These are phyloP conservation scores for Microvelia longipes DNA, from an alignment of 1,140 invertebrate species.

Conservation along the genomic window DNA sequence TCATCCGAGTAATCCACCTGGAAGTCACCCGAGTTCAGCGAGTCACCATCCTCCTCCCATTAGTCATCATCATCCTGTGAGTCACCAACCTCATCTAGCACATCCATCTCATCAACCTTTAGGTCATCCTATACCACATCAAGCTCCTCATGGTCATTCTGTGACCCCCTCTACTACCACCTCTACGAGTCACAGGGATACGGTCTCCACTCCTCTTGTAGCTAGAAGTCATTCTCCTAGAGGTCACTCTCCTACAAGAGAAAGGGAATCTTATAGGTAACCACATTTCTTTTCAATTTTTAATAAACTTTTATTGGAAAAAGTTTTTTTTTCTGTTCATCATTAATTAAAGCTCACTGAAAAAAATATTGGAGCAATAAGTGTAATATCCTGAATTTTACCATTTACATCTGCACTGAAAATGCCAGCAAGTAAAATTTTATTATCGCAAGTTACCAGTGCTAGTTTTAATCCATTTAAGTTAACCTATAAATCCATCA, in stretches of 20 bases:
- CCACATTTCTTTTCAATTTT: neutral
- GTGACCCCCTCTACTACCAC: slow-evolving; percentile 23
- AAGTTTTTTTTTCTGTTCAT: too few relatives aligned
- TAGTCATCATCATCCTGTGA: neutral
- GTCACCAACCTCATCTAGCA: neutral
- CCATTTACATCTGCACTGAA: too few relatives aligned
- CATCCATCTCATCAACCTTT: neutral
- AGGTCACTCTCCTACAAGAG: slow-evolving; percentile 55
- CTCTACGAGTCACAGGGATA: slow-evolving; percentile 34
- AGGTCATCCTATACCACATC: neutral
- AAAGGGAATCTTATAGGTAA: slow-evolving; percentile 70
- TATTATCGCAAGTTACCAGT: too few relatives aligned
- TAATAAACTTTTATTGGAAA: neutral
- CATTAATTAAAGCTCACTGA: neutral
- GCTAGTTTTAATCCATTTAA: too few relatives aligned
- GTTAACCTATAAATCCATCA: too few relatives aligned
- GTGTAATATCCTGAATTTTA: neutral
- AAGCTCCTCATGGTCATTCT: neutral
- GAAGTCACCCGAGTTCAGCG: neutral
- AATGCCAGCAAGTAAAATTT: too few relatives aligned
- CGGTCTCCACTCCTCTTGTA: slow-evolving; percentile 34
- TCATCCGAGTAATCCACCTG: neutral
- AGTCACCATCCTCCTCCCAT: neutral
- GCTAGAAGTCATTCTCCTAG: slow-evolving; percentile 47
- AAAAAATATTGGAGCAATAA: neutral